A percentile compares a stretch with the other conserved stretches of the same genome.
phyloP scores from a whole-genome alignment of 2,888 invertebrate species.

The Rhagophthalmus giganteus region DNA sequence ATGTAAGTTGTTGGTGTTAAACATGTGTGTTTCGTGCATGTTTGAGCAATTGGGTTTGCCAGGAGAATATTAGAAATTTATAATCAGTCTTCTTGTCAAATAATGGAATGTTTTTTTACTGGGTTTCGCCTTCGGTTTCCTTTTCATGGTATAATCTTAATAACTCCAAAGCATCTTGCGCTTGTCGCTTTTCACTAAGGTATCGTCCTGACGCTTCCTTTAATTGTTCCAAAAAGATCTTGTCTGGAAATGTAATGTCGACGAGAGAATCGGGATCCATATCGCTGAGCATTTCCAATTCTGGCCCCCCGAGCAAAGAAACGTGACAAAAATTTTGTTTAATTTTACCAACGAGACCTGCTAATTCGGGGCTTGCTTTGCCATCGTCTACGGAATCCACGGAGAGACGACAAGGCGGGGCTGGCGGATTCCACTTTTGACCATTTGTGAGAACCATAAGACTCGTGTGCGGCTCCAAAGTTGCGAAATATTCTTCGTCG shows the following conservation, averaged over 20 bases:
- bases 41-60: constrained; percentile 35
- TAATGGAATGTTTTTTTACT: constrained; percentile 20
- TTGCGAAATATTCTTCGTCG: constrained; percentile 92
- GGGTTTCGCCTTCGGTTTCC: constrained; percentile 37
- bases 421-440: constrained; percentile 73
- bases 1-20: too few relatives aligned
- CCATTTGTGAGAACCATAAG: constrained; percentile 78
- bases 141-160: constrained; percentile 70
- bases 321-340: constrained; percentile 83
- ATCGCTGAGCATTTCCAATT: constrained; percentile 81
- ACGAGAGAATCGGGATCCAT: constrained; percentile 89
- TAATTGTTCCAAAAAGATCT: constrained; percentile 75
- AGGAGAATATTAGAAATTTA: constrained; percentile 31
- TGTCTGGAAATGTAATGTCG: constrained; percentile 74
- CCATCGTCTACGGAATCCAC: constrained; percentile 64
- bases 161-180: constrained; percentile 84
- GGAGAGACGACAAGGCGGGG: constrained; percentile 66
- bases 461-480: constrained; percentile 83
- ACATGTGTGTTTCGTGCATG: too few relatives aligned
- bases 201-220: constrained; percentile 83
- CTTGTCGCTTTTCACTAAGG: constrained; percentile 80
- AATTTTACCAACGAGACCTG: constrained; percentile 74
- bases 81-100: constrained; percentile 33
- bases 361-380: constrained; percentile 64
- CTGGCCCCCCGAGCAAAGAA: constrained; percentile 80